phyloP scores from a whole-genome alignment of 1,140 invertebrate genomes.

The Drosophila kikkawai region DNA sequence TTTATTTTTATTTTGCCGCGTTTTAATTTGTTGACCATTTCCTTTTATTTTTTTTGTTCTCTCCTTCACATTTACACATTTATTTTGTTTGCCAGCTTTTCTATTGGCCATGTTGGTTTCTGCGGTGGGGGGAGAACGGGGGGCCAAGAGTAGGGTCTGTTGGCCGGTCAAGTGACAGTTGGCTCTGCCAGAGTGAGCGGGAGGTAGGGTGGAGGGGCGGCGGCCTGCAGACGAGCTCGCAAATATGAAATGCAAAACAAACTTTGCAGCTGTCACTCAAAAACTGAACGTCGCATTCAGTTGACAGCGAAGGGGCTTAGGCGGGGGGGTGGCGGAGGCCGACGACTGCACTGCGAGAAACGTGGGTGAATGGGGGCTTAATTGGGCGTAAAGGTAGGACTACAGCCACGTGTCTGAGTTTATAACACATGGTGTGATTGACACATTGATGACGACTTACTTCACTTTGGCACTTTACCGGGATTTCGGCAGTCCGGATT shows the following conservation, averaged over 20 bases:
- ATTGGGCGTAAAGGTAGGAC: constrained; percentile 68
- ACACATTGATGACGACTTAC: constrained; percentile 49
- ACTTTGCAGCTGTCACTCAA: constrained; percentile 83
- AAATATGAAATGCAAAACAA: constrained; percentile 84
- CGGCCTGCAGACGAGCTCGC: constrained; percentile 39
- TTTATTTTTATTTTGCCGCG: constrained; percentile 81
- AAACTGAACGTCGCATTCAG: constrained; percentile 73
- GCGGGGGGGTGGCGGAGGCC: neutral
- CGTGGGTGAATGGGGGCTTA: constrained; percentile 58
- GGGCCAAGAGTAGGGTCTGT: constrained; percentile 5
- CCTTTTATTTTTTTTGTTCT: constrained; percentile 19
- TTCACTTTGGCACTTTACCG: constrained; percentile 31
- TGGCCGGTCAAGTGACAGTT: constrained; percentile 82
- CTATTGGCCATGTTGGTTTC: constrained; percentile 68
- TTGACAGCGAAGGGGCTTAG: constrained; percentile 34
- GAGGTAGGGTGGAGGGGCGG: neutral
- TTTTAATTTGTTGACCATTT: constrained; percentile 82
- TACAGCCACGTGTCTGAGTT: constrained; percentile 17
- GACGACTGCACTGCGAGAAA: constrained; percentile 68
- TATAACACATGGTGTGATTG: constrained; percentile 38
- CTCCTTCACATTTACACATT: constrained; percentile 78
- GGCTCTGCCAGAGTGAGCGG: constrained; percentile 35
- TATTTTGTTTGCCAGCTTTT: constrained; percentile 77
- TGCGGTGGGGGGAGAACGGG: neutral
- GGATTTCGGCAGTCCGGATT: neutral